Percentiles rank a stretch among this genome's conserved stretches.
These are phyloP conservation scores for Poecilia gillii DNA, from an alignment of 2,797 vertebrate genomes.

Conservation along the genomic window DNA sequence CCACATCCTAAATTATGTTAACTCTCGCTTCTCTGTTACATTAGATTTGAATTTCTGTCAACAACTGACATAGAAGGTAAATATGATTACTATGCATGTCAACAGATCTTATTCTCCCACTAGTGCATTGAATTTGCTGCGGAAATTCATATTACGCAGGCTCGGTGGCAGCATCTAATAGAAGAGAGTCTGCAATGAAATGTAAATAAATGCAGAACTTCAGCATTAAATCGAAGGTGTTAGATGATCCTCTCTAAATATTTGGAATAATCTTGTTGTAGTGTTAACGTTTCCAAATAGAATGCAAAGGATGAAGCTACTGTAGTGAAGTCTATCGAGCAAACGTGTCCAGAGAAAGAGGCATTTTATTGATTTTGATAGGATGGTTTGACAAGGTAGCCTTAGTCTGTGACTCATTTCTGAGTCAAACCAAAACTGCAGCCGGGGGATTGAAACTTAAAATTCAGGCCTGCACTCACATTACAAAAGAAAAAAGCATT, in stretches of 20 bases:
- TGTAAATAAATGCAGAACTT: slow-evolving; percentile 8
- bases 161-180: not conserved
- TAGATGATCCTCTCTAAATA: slow-evolving; percentile 8
- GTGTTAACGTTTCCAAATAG: slow-evolving; percentile 6
- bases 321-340: slow-evolving; percentile 29
- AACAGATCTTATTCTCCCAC: not conserved
- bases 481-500: slow-evolving; percentile 13
- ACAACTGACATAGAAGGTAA: slow-evolving; percentile 1
- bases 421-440: slow-evolving; percentile 44
- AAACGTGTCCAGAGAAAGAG: slow-evolving; percentile 39
- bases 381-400: slow-evolving; percentile 35
- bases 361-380: slow-evolving; percentile 56
- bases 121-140: not conserved
- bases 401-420: slow-evolving; percentile 52
- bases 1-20: not conserved
- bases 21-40: not conserved
- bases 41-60: slow-evolving; percentile 2
- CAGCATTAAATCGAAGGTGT: not conserved
- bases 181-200: slow-evolving; percentile 4
- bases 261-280: slow-evolving; percentile 8
- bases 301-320: slow-evolving; percentile 14
- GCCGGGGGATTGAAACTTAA: not conserved
- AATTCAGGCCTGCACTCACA: slow-evolving; percentile 18
- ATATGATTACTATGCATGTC: slow-evolving; percentile 6
- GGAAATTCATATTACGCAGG: not conserved